Evolutionary conservation across 2,797 vertebrate genomes (phyloP).

Genomic region (Caiman crocodilus): DNA sequence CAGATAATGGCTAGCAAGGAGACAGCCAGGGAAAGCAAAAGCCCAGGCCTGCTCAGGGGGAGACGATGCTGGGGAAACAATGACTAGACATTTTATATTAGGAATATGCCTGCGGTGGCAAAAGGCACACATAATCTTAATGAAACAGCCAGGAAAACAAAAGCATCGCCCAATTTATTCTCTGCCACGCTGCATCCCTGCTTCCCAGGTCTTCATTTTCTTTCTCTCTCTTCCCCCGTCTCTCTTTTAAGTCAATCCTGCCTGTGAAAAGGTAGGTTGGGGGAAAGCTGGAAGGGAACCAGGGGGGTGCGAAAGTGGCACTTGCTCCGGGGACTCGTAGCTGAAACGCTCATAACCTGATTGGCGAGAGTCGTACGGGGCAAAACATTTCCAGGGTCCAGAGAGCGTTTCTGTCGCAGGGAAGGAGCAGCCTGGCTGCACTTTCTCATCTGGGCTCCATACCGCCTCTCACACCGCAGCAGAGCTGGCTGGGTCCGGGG

Average conservation of each 20-base stretch:
- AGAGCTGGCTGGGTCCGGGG: not conserved
- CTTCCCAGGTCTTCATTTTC: rapidly evolving
- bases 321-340: not conserved
- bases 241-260: not conserved
- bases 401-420: not conserved
- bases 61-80: not conserved
- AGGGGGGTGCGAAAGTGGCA: not conserved
- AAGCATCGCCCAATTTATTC: not conserved
- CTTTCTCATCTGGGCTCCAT: not conserved
- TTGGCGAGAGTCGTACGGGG: not conserved
- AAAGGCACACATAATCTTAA: not conserved
- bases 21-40: not conserved
- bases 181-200: not conserved
- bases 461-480: not conserved
- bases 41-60: rapidly evolving
- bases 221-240: not conserved
- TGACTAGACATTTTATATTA: not conserved
- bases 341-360: not conserved
- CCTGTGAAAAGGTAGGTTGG: not conserved
- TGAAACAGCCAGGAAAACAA: not conserved
- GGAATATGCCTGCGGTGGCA: not conserved
- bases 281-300: not conserved
- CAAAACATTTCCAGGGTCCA: not conserved
- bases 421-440: not conserved
- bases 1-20: not conserved